Base-by-base conservation (phyloP, 35 echinoderm and acorn worm species). In the Anneissia japonica region DNA sequence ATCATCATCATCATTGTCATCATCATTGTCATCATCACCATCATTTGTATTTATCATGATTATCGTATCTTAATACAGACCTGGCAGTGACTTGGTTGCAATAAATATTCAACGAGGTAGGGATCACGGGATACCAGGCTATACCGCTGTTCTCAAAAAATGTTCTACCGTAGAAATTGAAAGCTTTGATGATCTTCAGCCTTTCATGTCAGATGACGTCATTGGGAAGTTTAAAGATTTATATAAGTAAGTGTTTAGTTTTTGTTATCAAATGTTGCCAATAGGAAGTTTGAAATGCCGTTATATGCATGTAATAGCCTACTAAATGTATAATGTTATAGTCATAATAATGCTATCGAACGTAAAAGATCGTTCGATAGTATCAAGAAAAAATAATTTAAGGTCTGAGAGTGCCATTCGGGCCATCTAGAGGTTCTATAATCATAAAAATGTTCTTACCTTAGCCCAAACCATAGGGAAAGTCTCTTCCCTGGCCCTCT, bases 61-160 rank as follows among this genome's bases (percentile, higher is more conserved):
- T 31, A 78, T 78, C n/a, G n/a, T n/a, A n/a, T 43, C 40, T 6
- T 43, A 43, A 9, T 39, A 4, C 83, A 98, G 91, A 34, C 73
- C 89, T 19, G 95, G 91, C 2, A 41, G 91, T 30, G 95, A 98
- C 41, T 78, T 98, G 26, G 83, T 87, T 46, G 81, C 95, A 21
- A 28, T 98, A 14, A 98, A 98, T 78, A 91, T 94, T n/a, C 95
- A 98, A 77, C 82, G 95, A 41, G 92, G 95, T 30, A 75, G 95
- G 14, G 95, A 98, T 74, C 95, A 98, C 51, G 91, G 91, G 35
- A 37, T 98, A 3, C 76, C 85, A 39, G 29, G 81, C 17, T 98
- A 98, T 72, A 93, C 90, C 30, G 86, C 51, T 64, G 9, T 23
- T 64, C 10, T 64, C 9, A 2, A 19, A 2, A 64, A 64, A 23